Evolutionary conservation across 1,140 invertebrate genomes (phyloP), one percentile per base, ranked within the genome.

Genomic region (Triops cancriformis): DNA sequence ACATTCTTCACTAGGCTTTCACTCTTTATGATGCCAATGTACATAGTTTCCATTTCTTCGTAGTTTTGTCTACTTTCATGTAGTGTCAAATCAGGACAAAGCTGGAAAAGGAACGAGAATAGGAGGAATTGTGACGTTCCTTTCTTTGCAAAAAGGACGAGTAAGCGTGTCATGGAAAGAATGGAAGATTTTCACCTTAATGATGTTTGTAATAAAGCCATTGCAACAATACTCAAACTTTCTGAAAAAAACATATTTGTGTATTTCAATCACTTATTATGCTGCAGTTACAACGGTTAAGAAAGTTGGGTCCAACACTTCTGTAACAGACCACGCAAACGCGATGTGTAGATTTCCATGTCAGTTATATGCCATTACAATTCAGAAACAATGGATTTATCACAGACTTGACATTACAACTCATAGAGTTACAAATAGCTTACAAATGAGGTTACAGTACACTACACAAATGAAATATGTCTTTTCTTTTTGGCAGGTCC

Each of bases 401-500:
- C 51, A 64, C 51, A 64, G 51, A 64, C 14, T 64, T 18, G 18
- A n/a, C 23, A 64, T n/a, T 10, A 12, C 45, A 14, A 64, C 51
- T 64, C 14, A 1, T 23, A 45, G 18, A 45, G 10, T 64, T 10
- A 23, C 45, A 64, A 0, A 1, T 64, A 23, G 7, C 18, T 64
- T 64, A 64, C 51, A n/a, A 18, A 7, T n/a, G n/a, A n/a, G n/a
- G n/a, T 7, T 23, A n/a, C 6, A 64, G 6, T 14, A 6, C 23
- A 6, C 79, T 75, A 80, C 12, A 80, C 79, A 31, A 80, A 80
- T n/a, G 79, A 80, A 73, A 80, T 79, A 72, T 80, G 79, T 73
- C 78, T 27, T 31, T 79, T 79, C 75, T 79, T 79, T 51, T 79
- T 79, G 10, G 75, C 73, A 26, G 18, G 79, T 74, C 37, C 43